Conservation (phyloP, 1,140 invertebrate genomes). For the Lerema accius region DNA sequence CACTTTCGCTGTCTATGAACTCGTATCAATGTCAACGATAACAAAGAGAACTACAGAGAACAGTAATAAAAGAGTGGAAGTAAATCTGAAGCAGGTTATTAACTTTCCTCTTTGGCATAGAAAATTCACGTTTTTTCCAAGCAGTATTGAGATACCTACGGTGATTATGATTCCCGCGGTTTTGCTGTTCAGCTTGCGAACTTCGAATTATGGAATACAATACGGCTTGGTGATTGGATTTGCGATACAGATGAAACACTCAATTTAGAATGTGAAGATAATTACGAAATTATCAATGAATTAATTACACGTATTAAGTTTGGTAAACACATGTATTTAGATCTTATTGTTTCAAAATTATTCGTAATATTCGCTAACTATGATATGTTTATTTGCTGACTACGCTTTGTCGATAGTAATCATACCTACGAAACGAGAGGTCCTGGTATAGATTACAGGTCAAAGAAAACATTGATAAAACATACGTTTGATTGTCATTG, state of each 20-base stretch:
- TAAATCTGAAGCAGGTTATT: slow-evolving; percentile 57
- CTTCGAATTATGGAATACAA: slow-evolving; percentile 43
- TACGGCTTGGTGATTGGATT: slow-evolving; percentile 35
- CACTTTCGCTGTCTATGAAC: slow-evolving; percentile 36
- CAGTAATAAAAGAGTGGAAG: slow-evolving; percentile 57
- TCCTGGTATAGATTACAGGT: too few species aligned
- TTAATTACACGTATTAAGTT: too few species aligned
- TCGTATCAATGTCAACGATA: slow-evolving; percentile 41
- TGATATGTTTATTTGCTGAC: too few species aligned
- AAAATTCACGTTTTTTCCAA: slow-evolving; percentile 56
- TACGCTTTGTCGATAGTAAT: too few species aligned
- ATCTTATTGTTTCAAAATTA: too few species aligned
- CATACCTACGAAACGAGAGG: too few species aligned
- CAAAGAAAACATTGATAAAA: too few species aligned
- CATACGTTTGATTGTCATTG: too few species aligned
- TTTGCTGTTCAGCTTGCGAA: slow-evolving; percentile 55
- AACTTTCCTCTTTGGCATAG: slow-evolving; percentile 71
- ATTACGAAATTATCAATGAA: slow-evolving; percentile 4
- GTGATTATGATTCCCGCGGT: slow-evolving; percentile 68
- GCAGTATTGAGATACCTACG: slow-evolving; percentile 42
- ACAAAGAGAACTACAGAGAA: slow-evolving; percentile 59
- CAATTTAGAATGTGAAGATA: slow-evolving; percentile 26
- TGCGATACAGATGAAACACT: slow-evolving; percentile 26
- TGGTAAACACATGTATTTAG: too few species aligned
- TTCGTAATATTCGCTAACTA: too few species aligned